Conservation (phyloP, 2,888 invertebrate species). For the Lochmaea capreae region DNA sequence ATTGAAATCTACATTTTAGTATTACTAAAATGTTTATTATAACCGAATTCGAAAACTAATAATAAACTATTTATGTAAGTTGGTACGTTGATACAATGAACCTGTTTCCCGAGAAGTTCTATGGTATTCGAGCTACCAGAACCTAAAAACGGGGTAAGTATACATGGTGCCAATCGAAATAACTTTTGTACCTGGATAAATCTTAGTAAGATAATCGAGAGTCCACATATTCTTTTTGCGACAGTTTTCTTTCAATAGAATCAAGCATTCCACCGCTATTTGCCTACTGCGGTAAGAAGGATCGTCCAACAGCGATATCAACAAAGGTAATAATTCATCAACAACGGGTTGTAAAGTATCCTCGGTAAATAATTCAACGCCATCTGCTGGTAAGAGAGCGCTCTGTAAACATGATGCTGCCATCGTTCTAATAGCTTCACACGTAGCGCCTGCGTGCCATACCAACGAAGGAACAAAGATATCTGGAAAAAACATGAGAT, state of each 20-base stretch:
- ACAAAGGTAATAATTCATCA: slow-evolving; percentile 68
- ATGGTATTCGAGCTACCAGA: too few species aligned
- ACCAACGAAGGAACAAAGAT: slow-evolving; percentile 79
- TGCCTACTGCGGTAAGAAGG: slow-evolving; percentile 72
- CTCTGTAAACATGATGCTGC: slow-evolving; percentile 80
- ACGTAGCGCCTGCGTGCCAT: slow-evolving; percentile 83
- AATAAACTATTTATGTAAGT: too few species aligned
- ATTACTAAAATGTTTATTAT: too few species aligned
- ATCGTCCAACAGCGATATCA: slow-evolving; percentile 74
- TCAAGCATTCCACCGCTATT: slow-evolving; percentile 71
- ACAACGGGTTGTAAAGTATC: slow-evolving; percentile 38
- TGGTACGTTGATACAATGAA: too few species aligned
- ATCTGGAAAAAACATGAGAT: slow-evolving; percentile 61
- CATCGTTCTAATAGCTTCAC: slow-evolving; percentile 81
- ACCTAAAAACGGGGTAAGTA: too few species aligned
- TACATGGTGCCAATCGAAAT: background rate
- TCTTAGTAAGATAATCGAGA: slow-evolving; percentile 71
- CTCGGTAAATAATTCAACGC: slow-evolving; percentile 53
- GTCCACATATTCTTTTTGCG: slow-evolving; percentile 62
- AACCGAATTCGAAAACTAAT: too few species aligned
- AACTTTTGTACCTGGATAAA: slow-evolving; percentile 70
- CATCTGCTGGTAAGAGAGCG: slow-evolving; percentile 67
- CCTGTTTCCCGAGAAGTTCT: too few species aligned
- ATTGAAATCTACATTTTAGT: too few species aligned
- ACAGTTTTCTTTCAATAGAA: slow-evolving; percentile 64